Base-by-base conservation (phyloP, 1,140 invertebrate species). In the Dreissena polymorpha region DNA sequence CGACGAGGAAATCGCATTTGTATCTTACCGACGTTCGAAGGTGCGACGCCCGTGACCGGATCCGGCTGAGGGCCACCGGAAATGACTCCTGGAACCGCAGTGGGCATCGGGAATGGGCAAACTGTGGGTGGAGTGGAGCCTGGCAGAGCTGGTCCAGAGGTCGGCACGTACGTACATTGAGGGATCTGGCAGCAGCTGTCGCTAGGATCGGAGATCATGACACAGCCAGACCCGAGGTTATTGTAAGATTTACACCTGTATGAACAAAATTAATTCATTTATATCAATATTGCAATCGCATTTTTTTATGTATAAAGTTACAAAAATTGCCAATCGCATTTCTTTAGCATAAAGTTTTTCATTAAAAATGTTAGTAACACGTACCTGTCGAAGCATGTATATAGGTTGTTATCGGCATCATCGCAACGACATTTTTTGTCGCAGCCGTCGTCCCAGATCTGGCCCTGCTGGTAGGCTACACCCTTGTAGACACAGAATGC, bases 401-500 rank as follows among this genome's bases (percentile, higher is more conserved):
- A 90, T 63, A 87, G 86, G 70, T 90, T 88, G 3, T 57, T 85
- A 29, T 85, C 72, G 63, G 88, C 88, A 83, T 88, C 84, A 27
- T 90, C 88, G 83, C 89, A 90, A 27, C 85, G 71, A 80, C 89
- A 90, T 63, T 85, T 85, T 78, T 87, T 82, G 10, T 63, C 63
- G 60, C 89, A 88, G 0, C 87, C 87, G 50, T 86, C 75, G 74
- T 82, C 84, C 89, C 89, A 89, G 12, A 60, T 86, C 53, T 87
- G 78, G 18, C 89, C 89, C n/a, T 87, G 85, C 12, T 67, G 72
- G 60, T 85, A 89, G 50, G 89, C 60, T 0, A 88, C 80, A 16
- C 89, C 89, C 68, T 89, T 88, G 86, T 89, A 89, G 18, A 89
- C 82, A 72, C 88, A 89, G 87, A 79, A 88, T 16, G 82, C 88